Evolutionary conservation across 2,888 invertebrate species (phyloP), one percentile per base, ranked within the genome.

Genomic region (Drepanosiphum platanoidis): DNA sequence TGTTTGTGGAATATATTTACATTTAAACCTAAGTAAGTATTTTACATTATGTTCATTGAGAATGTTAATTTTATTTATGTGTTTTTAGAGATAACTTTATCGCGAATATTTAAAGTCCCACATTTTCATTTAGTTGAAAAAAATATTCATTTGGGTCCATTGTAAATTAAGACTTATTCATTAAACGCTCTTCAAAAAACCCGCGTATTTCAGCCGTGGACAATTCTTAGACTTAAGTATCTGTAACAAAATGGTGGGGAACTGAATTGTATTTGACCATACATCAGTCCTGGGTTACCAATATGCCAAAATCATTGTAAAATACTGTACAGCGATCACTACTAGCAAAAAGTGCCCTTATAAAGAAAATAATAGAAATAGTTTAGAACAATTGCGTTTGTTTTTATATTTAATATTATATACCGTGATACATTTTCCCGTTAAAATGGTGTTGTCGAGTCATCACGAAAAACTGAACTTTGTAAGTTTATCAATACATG

Each of bases 121-220:
- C n/a, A n/a, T n/a, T n/a, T n/a, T n/a, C 34, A 30, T 66, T 34
- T 34, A 34, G 68, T 68, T 34, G 32, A 11, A 34, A 32, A 74
- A 34, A 74, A 58, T 4, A 2, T 5, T 32, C 34, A 68, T 68
- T 34, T 34, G 5, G 8, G 34, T 1, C 52, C 36, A 80, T 80
- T 80, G 80, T 80, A 70, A 80, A 80, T 80, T 80, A 80, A 52
- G 68, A 52, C 46, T 34, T 52, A 80, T 80, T 80, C 80, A 80
- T 52, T 13, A 61, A 39, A 64, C 22, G 61, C 8, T 15, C 11
- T 9, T 1, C 15, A 18, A n/a, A 58, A 58, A 30, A 66, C 15
- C 34, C 8, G 34, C 34, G 34, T 32, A 68, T 22, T 36, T 36
- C 22, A 68, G 7, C 9, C n/a, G 39, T 5, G 13, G 42, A 71